A percentile compares a stretch with the other conserved stretches of the same genome.
Evolutionary conservation across 2,888 invertebrate species (phyloP).

Genomic region (Proisotoma minuta): DNA sequence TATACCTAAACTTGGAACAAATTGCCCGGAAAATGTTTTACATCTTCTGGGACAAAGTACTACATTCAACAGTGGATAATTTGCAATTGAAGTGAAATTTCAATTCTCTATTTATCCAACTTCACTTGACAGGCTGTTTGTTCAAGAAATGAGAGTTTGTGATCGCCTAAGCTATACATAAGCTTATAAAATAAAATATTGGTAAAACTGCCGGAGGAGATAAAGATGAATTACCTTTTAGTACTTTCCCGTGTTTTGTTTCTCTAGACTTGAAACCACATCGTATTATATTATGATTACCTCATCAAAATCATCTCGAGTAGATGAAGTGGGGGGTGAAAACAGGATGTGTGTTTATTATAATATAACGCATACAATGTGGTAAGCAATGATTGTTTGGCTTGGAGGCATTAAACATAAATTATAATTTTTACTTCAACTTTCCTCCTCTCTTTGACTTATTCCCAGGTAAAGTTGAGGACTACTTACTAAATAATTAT

Average conservation of each 20-base stretch:
- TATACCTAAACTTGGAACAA: conserved; percentile 12
- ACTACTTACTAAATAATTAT: too few relatives aligned
- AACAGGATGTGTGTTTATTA: too few relatives aligned
- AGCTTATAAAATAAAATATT: conserved; percentile 21
- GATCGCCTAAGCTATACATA: background rate
- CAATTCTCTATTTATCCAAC: background rate
- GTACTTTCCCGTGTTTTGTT: conserved; percentile 2
- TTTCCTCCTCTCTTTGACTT: too few relatives aligned
- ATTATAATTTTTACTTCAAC: too few relatives aligned
- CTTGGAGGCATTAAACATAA: too few relatives aligned
- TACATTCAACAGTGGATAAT: background rate
- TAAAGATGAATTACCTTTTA: conserved; percentile 43
- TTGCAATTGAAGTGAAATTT: background rate
- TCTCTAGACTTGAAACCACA: background rate
- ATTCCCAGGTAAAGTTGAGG: too few relatives aligned
- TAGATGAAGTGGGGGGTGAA: too few relatives aligned
- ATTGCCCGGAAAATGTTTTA: conserved; percentile 15
- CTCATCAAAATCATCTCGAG: too few relatives aligned
- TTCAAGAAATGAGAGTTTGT: background rate
- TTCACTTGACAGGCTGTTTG: background rate
- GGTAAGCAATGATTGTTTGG: too few relatives aligned
- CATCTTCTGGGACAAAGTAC: conserved; percentile 11
- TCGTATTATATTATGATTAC: too few relatives aligned
- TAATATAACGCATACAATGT: too few relatives aligned
- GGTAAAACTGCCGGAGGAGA: conserved; percentile 41